Evolutionary conservation across 2,888 invertebrate genomes (phyloP).

Genomic region (Aphodius sticticus): DNA sequence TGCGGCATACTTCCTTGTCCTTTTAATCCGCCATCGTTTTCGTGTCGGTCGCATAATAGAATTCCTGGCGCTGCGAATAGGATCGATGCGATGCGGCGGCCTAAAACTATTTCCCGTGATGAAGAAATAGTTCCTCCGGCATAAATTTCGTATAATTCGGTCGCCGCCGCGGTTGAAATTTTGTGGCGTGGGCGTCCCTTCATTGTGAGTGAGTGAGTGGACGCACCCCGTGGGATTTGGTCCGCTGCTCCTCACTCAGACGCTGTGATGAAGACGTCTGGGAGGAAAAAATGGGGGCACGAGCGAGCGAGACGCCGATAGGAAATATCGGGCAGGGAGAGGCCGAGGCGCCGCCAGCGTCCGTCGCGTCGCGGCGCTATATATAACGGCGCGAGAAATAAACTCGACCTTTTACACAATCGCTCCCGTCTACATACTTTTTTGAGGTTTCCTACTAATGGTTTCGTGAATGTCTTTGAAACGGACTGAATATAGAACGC

Average conservation of each 20-base stretch:
- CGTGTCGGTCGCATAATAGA: not conserved
- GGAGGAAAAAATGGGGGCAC: conserved; percentile 17
- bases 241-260: not conserved
- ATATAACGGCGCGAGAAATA: conserved; percentile 53
- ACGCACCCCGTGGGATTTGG: conserved; percentile 5
- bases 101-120: not conserved
- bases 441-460: conserved; percentile 9
- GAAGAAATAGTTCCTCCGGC: not conserved
- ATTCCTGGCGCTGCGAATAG: not conserved
- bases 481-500: not conserved
- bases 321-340: conserved; percentile 18
- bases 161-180: conserved; percentile 10
- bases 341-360: conserved; percentile 11
- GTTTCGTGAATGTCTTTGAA: not conserved
- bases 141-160: not conserved
- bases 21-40: not conserved
- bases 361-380: conserved; percentile 43
- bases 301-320: conserved; percentile 17
- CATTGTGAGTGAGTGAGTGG: conserved; percentile 13
- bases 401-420: conserved; percentile 53
- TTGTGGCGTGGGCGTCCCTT: conserved; percentile 20
- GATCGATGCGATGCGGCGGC: not conserved
- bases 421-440: conserved; percentile 55
- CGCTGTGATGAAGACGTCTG: conserved; percentile 11
- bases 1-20: not conserved